Evolutionary conservation across 2,888 invertebrate genomes (phyloP).

Genomic region (Thera britannica): DNA sequence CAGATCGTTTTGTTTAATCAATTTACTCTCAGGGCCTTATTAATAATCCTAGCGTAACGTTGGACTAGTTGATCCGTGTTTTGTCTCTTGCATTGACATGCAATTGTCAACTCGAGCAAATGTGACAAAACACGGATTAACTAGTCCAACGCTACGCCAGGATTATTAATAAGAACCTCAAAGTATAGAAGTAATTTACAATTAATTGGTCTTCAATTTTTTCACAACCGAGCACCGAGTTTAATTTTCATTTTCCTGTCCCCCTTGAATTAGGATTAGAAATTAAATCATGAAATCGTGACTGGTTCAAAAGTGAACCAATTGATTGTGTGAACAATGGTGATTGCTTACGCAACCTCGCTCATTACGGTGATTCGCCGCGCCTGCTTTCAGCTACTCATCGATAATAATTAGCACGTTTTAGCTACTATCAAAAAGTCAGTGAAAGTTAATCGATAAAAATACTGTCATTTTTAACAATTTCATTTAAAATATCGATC

Average conservation of each 20-base stretch:
- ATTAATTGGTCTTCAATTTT: neutral
- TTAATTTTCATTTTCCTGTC: neutral
- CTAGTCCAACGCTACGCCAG: no score
- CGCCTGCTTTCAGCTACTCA: slow-evolving; percentile 29
- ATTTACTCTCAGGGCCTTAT: no score
- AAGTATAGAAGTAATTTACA: no score
- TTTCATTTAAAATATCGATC: neutral
- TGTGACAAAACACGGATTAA: no score
- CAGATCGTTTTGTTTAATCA: no score
- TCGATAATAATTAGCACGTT: slow-evolving; percentile 21
- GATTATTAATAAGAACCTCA: no score
- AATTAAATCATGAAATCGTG: slow-evolving; percentile 16
- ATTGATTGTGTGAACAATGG: slow-evolving; percentile 22
- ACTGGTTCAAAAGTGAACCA: slow-evolving; percentile 13
- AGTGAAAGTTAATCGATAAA: slow-evolving; percentile 12
- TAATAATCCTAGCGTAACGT: no score
- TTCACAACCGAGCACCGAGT: neutral
- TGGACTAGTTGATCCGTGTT: no score
- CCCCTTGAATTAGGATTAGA: neutral
- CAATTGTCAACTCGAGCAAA: no score
- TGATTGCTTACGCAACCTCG: slow-evolving; percentile 20
- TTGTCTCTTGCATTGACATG: no score
- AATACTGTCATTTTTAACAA: neutral
- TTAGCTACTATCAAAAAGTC: slow-evolving; percentile 8
- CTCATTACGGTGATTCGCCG: slow-evolving; percentile 22